Conservation (phyloP, 2,888 invertebrate genomes). For the Sinohyriopsis cumingii region DNA sequence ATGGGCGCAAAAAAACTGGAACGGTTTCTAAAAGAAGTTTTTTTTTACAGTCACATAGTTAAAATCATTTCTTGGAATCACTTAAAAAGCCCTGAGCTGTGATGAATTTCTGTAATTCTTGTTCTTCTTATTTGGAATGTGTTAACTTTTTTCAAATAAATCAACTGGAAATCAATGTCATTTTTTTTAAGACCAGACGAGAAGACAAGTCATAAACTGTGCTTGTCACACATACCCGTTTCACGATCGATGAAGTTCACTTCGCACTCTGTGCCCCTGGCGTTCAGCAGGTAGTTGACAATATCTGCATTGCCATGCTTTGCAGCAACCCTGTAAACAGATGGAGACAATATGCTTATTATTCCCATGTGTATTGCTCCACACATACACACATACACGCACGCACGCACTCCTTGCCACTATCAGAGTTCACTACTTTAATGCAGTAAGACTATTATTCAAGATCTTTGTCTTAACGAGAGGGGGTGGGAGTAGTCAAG, state of each 20-base stretch:
- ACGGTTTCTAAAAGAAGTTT: too few species aligned
- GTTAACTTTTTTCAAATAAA: too few species aligned
- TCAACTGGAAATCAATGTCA: background rate
- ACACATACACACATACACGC: background rate
- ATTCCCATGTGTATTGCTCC: background rate
- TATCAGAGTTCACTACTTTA: background rate
- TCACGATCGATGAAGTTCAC: constrained; percentile 61
- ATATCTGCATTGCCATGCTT: constrained; percentile 54
- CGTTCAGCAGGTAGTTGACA: constrained; percentile 49
- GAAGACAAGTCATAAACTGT: background rate
- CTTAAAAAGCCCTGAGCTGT: too few species aligned
- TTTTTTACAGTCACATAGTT: too few species aligned
- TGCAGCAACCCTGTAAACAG: constrained; percentile 57
- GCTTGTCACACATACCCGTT: constrained; percentile 38
- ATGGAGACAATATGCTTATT: background rate
- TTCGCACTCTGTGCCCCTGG: constrained; percentile 54
- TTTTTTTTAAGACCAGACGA: background rate
- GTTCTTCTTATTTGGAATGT: too few species aligned
- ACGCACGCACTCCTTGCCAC: background rate
- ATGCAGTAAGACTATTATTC: background rate
- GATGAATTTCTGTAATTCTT: too few species aligned
- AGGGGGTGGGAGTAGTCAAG: too few species aligned
- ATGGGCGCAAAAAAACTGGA: too few species aligned
- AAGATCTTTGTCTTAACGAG: background rate
- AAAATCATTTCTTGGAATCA: too few species aligned